Conservation (phyloP, 1,140 invertebrate species). For the Bombus terrestris region DNA sequence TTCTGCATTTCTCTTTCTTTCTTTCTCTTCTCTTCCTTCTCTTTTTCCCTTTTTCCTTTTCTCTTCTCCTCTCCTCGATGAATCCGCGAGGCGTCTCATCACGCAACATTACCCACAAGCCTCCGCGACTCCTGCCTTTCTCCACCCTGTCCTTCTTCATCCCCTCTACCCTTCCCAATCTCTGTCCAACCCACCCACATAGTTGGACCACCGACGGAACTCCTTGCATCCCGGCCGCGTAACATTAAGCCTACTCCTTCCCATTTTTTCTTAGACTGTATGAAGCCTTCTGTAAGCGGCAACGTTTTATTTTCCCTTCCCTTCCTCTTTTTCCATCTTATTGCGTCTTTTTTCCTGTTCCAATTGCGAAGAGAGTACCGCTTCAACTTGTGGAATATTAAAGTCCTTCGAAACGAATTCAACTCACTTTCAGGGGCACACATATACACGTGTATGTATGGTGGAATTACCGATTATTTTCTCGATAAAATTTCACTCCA, state of each 20-base stretch:
- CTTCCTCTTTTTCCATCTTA: neutral
- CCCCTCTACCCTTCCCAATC: conserved; percentile 32
- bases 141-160: conserved; percentile 49
- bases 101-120: conserved; percentile 80
- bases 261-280: conserved; percentile 73
- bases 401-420: neutral
- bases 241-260: conserved; percentile 78
- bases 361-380: neutral
- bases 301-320: conserved; percentile 42
- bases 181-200: conserved; percentile 35
- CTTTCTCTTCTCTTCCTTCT: conserved; percentile 48
- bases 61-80: conserved; percentile 75
- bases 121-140: conserved; percentile 61
- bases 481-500: neutral
- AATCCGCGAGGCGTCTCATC: conserved; percentile 81
- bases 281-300: conserved; percentile 54
- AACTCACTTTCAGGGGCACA: neutral
- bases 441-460: neutral
- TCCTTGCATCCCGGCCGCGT: conserved; percentile 75
- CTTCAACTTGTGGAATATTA: conserved; percentile 26
- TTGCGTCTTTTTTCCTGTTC: neutral
- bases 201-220: conserved; percentile 50
- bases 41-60: conserved; percentile 41
- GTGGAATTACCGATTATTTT: neutral
- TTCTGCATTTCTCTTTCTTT: conserved; percentile 58